phyloP scores from a whole-genome alignment of 2,113 vertebrate genomes.

The Neolamprologus tretocephalus region DNA sequence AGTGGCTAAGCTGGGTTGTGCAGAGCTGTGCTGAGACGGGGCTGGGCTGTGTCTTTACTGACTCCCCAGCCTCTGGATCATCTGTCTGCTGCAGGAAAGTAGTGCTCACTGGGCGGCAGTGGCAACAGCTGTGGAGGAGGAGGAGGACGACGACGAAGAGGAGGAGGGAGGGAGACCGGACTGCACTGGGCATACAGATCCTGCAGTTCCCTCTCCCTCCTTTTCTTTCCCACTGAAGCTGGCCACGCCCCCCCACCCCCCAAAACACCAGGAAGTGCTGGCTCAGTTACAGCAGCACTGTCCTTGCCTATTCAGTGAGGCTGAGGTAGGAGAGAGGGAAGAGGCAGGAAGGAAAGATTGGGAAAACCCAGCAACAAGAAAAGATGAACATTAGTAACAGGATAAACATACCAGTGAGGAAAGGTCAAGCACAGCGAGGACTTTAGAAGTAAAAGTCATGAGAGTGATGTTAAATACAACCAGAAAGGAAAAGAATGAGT shows the following conservation, averaged over 20 bases:
- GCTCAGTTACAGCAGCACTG: conserved; percentile 50
- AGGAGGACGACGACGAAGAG: not conserved
- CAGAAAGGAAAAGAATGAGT: not conserved
- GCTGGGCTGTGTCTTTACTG: conserved; percentile 47
- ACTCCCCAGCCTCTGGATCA: conserved; percentile 51
- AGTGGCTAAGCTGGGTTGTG: conserved; percentile 37
- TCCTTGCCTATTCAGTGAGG: conserved; percentile 34
- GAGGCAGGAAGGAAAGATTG: not conserved
- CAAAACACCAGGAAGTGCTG: conserved; percentile 65
- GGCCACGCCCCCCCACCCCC: conserved; percentile 29
- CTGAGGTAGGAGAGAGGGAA: conserved; percentile 14
- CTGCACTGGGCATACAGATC: conserved; percentile 51
- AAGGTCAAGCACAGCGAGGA: not conserved
- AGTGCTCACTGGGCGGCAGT: conserved; percentile 53
- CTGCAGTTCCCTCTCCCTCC: conserved; percentile 55
- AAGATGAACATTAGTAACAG: not conserved
- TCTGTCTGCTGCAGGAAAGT: conserved; percentile 59
- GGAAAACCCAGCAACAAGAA: conserved; percentile 1
- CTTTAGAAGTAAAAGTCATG: not conserved
- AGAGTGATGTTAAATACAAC: not conserved
- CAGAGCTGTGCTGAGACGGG: conserved; percentile 29
- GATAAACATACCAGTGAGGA: not conserved
- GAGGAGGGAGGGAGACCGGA: conserved; percentile 23
- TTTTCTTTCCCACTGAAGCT: conserved; percentile 15
- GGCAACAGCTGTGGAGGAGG: conserved; percentile 65